Base-by-base conservation (phyloP, 92 coral and sea anemone genomes). In the Actinernus sp. region DNA sequence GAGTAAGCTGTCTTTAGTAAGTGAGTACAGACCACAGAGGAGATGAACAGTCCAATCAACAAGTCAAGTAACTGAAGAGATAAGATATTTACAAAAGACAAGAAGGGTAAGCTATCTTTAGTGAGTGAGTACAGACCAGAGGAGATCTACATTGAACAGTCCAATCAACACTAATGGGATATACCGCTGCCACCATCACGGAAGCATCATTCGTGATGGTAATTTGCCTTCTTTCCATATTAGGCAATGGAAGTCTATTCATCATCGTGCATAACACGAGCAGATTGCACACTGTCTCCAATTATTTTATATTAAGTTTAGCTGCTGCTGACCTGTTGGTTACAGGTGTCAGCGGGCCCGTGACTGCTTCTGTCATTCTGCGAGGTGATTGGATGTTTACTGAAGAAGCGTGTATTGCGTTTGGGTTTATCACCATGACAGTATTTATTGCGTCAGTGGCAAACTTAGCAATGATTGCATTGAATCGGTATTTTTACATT, bases 241-340 rank as follows among this genome's bases (percentile, higher is more conserved):
- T 80, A 20, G 98, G 98, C 0, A 93, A 93, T 23, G 52, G 50
- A 1, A 55, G 83, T 18, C 49, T 93, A 31, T 90, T 93, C 58
- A 39, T 71, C 3, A 68, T 93, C 16, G 77, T 93, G 12, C 55
- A 41, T 0, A 65, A 70, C n/a, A 61, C 62, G 20, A 63, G 27
- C 3, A 19, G 52, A 4, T 86, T 93, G 20, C 91, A 72, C 49
- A 90, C 97, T 18, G 51, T 82, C 36, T 66, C 84, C 0, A 93
- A 93, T 45, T 68, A 76, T 4, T 87, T 73, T 36, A 75, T 93
- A 14, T 82, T 93, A 3, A 93, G 93, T 16, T 93, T 93, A 37
- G 94, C 98, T 31, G 64, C 80, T 25, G 98, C 98, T 11, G 98
- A 93, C 69, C 45, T 93, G 14, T 51, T 93, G 8, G 97, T 90